phyloP scores from a whole-genome alignment of 1,140 invertebrate species.

The Diuraphis noxia region DNA sequence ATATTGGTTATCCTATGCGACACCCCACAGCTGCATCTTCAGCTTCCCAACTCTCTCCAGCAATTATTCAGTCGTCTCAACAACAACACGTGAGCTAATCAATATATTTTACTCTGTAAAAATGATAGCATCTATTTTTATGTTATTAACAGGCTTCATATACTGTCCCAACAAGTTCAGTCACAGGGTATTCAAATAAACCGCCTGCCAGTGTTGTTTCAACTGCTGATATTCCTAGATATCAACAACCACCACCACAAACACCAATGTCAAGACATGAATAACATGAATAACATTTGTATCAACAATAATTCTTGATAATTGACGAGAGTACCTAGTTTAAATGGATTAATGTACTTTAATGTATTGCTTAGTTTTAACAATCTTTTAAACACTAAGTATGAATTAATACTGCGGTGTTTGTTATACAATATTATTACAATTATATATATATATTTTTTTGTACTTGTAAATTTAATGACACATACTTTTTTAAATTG shows the following conservation, averaged over 20 bases:
- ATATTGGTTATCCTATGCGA: slow-evolving; percentile 8
- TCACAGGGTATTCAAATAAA: slow-evolving; percentile 16
- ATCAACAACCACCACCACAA: not conserved
- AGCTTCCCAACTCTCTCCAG: slow-evolving; percentile 1
- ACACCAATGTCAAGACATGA: not conserved
- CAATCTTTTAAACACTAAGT: not conserved
- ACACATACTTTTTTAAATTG: not conserved
- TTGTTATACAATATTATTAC: slow-evolving; percentile 16
- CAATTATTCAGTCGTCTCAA: slow-evolving; percentile 18
- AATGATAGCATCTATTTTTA: not conserved
- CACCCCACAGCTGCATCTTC: not conserved
- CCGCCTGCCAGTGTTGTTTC: not conserved
- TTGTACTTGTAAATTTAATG: slow-evolving; percentile 5
- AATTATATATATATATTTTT: slow-evolving; percentile 31
- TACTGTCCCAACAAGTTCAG: not conserved
- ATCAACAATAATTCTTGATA: not conserved
- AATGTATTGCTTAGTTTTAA: slow-evolving; percentile 5
- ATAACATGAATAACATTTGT: slow-evolving; percentile 10
- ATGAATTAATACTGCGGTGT: not conserved
- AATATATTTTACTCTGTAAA: not conserved
- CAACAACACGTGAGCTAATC: slow-evolving; percentile 2
- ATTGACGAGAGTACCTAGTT: not conserved
- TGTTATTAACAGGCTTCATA: not conserved
- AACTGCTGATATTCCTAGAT: not conserved
- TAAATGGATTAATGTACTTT: not conserved